Conservation (phyloP, 2,888 invertebrate genomes). For the Falcaria lacertinaria region DNA sequence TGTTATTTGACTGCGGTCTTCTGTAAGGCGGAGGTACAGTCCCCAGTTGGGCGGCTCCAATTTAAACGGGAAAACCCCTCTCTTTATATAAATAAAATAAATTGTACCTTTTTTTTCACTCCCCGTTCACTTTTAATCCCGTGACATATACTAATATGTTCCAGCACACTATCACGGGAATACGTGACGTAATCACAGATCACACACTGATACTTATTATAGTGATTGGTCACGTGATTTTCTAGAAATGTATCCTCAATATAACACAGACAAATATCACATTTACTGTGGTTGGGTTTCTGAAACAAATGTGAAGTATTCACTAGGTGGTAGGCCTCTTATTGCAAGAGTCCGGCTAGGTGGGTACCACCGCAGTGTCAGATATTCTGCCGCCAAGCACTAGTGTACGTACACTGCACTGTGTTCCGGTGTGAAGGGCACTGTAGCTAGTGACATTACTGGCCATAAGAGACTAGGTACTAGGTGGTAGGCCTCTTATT, state of each 20-base stretch:
- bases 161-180: slow-evolving; percentile 17
- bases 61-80: no score
- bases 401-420: no score
- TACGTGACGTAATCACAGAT: slow-evolving; percentile 25
- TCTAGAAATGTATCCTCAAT: slow-evolving; percentile 4
- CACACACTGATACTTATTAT: slow-evolving; percentile 23
- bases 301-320: slow-evolving; percentile 17
- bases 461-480: no score
- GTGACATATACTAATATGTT: slow-evolving; percentile 14
- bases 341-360: background rate
- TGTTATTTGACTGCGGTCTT: no score
- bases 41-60: no score
- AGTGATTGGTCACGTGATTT: slow-evolving; percentile 26
- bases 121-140: background rate
- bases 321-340: background rate
- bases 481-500: no score
- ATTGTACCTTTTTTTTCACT: slow-evolving; percentile 17
- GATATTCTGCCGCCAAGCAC: no score
- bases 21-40: no score
- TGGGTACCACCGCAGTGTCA: background rate
- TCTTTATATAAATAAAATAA: background rate
- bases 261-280: slow-evolving; percentile 34
- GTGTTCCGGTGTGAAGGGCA: no score
- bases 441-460: no score
- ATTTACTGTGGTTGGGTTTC: slow-evolving; percentile 29